A percentile compares a stretch with the other conserved stretches of the same genome.
These are phyloP conservation scores for Nylanderia fulva DNA, from an alignment of 1,140 invertebrate genomes.

Conservation along the genomic window DNA sequence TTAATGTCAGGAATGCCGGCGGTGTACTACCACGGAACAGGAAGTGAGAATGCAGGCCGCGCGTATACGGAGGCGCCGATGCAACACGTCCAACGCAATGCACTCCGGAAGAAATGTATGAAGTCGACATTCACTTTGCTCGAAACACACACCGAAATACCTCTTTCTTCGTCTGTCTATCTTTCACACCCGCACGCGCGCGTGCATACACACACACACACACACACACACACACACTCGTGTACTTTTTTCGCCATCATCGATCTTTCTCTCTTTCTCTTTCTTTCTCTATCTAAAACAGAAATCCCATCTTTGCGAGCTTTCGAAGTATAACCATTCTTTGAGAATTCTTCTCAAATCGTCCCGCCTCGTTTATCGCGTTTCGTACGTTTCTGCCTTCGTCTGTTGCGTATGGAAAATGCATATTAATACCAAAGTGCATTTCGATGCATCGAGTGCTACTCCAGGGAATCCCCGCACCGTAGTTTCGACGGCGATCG, in stretches of 20 bases:
- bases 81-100: constrained; percentile 81
- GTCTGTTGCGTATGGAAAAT: constrained; percentile 54
- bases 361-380: constrained; percentile 65
- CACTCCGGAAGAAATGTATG: constrained; percentile 83
- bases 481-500: constrained; percentile 39
- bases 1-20: constrained; percentile 82
- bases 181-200: not conserved
- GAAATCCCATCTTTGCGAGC: constrained; percentile 41
- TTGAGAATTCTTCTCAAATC: constrained; percentile 34
- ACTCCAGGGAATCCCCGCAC: constrained; percentile 35
- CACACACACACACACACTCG: constrained; percentile 7
- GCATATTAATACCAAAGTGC: constrained; percentile 60
- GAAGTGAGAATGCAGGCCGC: constrained; percentile 79
- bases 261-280: constrained; percentile 13
- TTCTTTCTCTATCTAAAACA: constrained; percentile 2
- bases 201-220: constrained; percentile 12
- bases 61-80: constrained; percentile 81
- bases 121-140: constrained; percentile 77
- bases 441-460: constrained; percentile 59
- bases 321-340: constrained; percentile 35
- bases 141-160: constrained; percentile 50
- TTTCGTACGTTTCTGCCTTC: constrained; percentile 79
- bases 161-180: constrained; percentile 45
- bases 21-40: constrained; percentile 82
- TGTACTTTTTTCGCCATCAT: constrained; percentile 37